Evolutionary conservation across 2,888 invertebrate species (phyloP), one percentile per base, ranked within the genome.

Genomic region (Heterodera filipjevi): DNA sequence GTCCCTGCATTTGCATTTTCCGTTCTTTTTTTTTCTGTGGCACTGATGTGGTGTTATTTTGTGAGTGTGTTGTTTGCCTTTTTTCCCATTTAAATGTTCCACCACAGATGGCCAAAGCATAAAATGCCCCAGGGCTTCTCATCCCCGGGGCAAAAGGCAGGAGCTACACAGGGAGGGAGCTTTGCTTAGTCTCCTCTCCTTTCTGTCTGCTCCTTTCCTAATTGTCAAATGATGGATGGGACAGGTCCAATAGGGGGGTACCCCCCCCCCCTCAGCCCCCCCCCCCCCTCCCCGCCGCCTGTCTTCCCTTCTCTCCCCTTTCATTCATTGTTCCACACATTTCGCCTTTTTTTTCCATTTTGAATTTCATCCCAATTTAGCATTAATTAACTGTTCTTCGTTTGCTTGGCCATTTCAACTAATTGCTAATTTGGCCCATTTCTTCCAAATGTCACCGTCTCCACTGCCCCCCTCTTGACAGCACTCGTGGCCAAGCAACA

Each of bases 221-320:
- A 59, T 59, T 59, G 59, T 59, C 59, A 59, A 49, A 49, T 59
- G 59, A 59, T 59, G 59, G 59, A 59, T 59, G 59, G 59, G 59
- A 59, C n/a, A n/a, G 59, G 53, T 10, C 59, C 59, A 27, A 49
- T 14, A 19, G 16, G 49, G 19, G 59, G 12, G 59, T 2, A 39
- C 16, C 49, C 19, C 14, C 16, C 19, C 19, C 14, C 16, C 53
- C 19, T 22, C 16, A 0, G 19, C 19, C 22, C 19, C n/a, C n/a
- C 46, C 12, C 46, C 46, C 46, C 1, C 46, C 46, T 16, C 46
- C 46, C 46, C 46, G 12, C 46, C 2, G 12, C 46, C 46, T n/a
- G 49, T 49, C 16, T 14, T 16, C 49, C 49, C 49, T 16, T 16
- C 16, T 49, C 16, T 19, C 49, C 49, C 49, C 16, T 49, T 19